phyloP scores from a whole-genome alignment of 1,140 invertebrate species.

The Centruroides vittatus region DNA sequence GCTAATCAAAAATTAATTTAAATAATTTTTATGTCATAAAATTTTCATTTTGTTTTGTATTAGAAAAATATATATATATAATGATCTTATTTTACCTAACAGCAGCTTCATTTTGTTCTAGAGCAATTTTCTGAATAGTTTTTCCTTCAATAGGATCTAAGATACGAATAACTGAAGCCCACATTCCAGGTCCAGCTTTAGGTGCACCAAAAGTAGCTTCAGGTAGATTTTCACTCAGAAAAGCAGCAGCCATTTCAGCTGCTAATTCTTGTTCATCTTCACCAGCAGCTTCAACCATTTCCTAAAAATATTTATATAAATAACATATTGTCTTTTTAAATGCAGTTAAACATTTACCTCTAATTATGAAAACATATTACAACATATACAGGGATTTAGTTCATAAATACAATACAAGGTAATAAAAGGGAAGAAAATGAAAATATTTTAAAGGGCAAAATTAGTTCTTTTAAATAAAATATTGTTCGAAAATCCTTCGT shows the following conservation, averaged over 20 bases:
- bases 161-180: conserved; percentile 88
- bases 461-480: too few species aligned
- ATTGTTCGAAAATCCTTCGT: too few species aligned
- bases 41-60: neutral
- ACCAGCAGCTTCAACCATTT: conserved; percentile 93
- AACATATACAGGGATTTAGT: too few species aligned
- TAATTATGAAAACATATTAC: too few species aligned
- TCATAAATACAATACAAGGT: too few species aligned
- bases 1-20: conserved; percentile 32
- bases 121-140: conserved; percentile 58
- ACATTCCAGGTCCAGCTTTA: conserved; percentile 88
- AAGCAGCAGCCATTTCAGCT: conserved; percentile 91
- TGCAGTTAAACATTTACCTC: too few species aligned
- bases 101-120: conserved; percentile 95
- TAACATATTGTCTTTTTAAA: too few species aligned
- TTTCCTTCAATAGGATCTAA: conserved; percentile 76
- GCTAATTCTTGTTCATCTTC: conserved; percentile 89
- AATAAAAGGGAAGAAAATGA: too few species aligned
- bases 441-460: too few species aligned
- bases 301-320: conserved; percentile 32
- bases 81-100: conserved; percentile 44
- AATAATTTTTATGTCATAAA: neutral
- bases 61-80: neutral
- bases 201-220: conserved; percentile 88
- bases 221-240: conserved; percentile 85